Percentiles rank a stretch among this genome's conserved stretches.
Conservation (phyloP, 2,888 invertebrate species). For the Criorhina ranunculi region DNA sequence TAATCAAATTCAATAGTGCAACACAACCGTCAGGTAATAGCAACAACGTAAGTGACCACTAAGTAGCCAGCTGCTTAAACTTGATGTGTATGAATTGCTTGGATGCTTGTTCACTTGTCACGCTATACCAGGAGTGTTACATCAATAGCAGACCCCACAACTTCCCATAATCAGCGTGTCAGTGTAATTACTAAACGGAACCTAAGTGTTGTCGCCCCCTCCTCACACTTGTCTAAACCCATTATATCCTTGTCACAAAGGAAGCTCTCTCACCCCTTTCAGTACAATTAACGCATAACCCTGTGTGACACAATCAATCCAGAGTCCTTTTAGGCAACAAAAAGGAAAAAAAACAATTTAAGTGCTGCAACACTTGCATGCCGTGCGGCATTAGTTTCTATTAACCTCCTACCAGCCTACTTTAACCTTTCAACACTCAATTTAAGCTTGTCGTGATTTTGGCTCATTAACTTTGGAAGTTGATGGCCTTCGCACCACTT, state of each 20-base stretch:
- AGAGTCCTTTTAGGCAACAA: slow-evolving; percentile 22
- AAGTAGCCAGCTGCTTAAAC: slow-evolving; percentile 27
- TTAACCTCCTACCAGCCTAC: slow-evolving; percentile 31
- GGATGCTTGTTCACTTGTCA: slow-evolving; percentile 34
- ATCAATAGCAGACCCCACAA: slow-evolving; percentile 1
- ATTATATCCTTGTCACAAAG: slow-evolving; percentile 30
- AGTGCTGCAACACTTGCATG: slow-evolving; percentile 57
- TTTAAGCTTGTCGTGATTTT: slow-evolving; percentile 57
- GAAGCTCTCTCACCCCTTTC: slow-evolving; percentile 26
- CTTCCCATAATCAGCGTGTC: slow-evolving; percentile 28
- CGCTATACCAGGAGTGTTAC: slow-evolving; percentile 10
- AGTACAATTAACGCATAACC: slow-evolving; percentile 37
- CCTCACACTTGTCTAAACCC: neutral
- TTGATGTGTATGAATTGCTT: slow-evolving; percentile 17
- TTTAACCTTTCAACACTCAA: slow-evolving; percentile 39
- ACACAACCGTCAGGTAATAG: slow-evolving; percentile 26
- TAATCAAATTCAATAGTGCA: slow-evolving; percentile 46
- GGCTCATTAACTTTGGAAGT: slow-evolving; percentile 57
- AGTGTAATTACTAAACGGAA: slow-evolving; percentile 47
- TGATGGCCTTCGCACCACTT: slow-evolving; percentile 47
- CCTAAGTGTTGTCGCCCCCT: neutral
- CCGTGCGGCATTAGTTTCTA: slow-evolving; percentile 54
- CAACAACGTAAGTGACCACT: slow-evolving; percentile 47
- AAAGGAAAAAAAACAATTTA: slow-evolving; percentile 21
- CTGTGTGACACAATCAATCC: slow-evolving; percentile 27